These are phyloP conservation scores for Notamacropus eugenii DNA, from an alignment of 2,797 vertebrate species.

Conservation along the genomic window DNA sequence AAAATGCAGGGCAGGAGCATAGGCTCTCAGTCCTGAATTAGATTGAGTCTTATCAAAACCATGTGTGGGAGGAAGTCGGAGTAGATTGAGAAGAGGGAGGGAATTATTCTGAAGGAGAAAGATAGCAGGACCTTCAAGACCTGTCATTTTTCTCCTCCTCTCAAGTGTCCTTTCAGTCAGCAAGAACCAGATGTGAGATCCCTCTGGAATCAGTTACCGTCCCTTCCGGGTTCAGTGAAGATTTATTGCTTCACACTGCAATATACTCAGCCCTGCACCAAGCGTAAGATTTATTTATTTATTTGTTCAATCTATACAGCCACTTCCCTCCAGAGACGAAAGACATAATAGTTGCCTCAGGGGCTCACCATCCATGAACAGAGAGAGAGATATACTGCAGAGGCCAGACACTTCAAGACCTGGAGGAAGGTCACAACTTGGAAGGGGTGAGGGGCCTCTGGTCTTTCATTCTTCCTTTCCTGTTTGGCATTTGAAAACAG, in stretches of 20 bases:
- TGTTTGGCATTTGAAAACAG: slow-evolving; percentile 25
- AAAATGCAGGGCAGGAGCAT: background rate
- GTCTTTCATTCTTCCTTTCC: slow-evolving; percentile 13
- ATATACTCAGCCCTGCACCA: slow-evolving; percentile 5
- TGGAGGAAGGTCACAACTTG: background rate
- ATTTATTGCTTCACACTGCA: slow-evolving; percentile 38
- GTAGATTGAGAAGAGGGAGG: background rate
- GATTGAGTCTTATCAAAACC: slow-evolving; percentile 29
- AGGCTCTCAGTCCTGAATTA: slow-evolving; percentile 2
- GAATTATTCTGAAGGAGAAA: background rate
- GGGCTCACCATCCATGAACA: slow-evolving; percentile 38
- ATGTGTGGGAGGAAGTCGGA: background rate
- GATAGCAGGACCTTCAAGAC: background rate
- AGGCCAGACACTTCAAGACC: rapidly evolving
- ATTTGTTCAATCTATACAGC: slow-evolving; percentile 59
- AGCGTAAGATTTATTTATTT: slow-evolving; percentile 51
- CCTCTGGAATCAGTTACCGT: background rate
- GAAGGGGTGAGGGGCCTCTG: background rate
- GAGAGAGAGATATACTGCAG: slow-evolving; percentile 1
- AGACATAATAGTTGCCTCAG: background rate
- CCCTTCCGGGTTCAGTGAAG: rapidly evolving
- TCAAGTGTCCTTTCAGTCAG: slow-evolving; percentile 1
- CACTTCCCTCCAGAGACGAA: slow-evolving; percentile 36
- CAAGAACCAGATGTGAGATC: background rate
- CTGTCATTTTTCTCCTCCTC: slow-evolving; percentile 12